Conservation (phyloP, 2,888 invertebrate species). For the Agrenia bidenticulata region DNA sequence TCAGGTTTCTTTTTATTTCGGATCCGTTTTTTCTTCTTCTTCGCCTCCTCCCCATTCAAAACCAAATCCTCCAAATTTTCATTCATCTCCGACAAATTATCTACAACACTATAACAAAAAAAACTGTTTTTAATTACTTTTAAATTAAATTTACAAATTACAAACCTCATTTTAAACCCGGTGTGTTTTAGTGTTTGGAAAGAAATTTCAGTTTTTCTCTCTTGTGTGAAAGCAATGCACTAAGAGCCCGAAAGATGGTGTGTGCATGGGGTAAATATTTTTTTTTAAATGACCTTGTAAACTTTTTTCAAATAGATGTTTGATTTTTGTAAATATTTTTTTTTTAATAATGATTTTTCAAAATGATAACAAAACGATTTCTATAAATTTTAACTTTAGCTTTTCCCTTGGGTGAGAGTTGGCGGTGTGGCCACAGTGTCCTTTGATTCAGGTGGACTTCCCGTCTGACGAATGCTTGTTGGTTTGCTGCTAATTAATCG, state of each 20-base stretch:
- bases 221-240: too few relatives aligned
- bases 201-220: too few relatives aligned
- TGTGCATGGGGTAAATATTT: too few relatives aligned
- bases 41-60: constrained; percentile 21
- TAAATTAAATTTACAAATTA: too few relatives aligned
- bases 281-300: neutral
- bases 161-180: too few relatives aligned
- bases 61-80: constrained; percentile 30
- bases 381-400: constrained; percentile 10
- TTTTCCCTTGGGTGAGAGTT: neutral
- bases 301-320: neutral
- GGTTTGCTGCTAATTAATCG: constrained; percentile 45
- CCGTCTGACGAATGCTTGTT: too few relatives aligned
- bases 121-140: too few relatives aligned
- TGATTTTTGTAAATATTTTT: too few relatives aligned
- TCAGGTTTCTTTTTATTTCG: constrained; percentile 71
- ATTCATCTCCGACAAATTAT: constrained; percentile 20
- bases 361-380: constrained; percentile 15
- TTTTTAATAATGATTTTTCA: neutral
- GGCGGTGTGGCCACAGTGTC: neutral
- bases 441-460: neutral
- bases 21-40: constrained; percentile 45
- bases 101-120: too few relatives aligned
- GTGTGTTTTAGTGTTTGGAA: too few relatives aligned
- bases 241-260: too few relatives aligned